phyloP scores from a whole-genome alignment of 2,113 vertebrate genomes.

The Ictidomys tridecemlineatus region DNA sequence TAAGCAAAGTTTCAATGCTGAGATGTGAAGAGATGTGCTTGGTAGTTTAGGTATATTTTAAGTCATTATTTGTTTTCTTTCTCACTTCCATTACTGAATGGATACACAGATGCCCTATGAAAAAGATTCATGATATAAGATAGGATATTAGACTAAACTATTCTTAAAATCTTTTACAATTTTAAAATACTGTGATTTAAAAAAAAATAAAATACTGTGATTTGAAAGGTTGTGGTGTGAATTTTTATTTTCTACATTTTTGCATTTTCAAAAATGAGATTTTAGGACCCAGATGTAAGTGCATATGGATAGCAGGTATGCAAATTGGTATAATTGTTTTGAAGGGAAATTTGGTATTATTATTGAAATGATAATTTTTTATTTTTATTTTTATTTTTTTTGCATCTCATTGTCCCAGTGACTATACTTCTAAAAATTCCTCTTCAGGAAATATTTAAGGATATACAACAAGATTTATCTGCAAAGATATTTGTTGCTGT shows the following conservation, averaged over 20 bases:
- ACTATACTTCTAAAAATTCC: neutral
- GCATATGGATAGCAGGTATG: neutral
- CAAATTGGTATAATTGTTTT: neutral
- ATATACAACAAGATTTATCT: neutral
- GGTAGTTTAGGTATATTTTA: neutral
- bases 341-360: constrained; percentile 33
- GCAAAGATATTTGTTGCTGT: neutral
- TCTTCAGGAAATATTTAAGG: neutral
- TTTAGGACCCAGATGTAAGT: neutral
- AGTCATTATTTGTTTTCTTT: neutral
- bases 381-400: no score
- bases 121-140: neutral
- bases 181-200: neutral
- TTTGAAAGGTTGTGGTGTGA: neutral
- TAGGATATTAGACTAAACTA: neutral
- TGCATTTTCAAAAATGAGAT: constrained; percentile 16
- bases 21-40: neutral
- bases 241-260: neutral
- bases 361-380: neutral
- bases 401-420: neutral
- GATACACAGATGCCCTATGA: neutral
- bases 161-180: neutral
- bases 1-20: neutral
- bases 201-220: neutral
- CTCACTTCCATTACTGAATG: neutral